phyloP scores from a whole-genome alignment of 2,888 invertebrate species.

The Conchocele bisecta region DNA sequence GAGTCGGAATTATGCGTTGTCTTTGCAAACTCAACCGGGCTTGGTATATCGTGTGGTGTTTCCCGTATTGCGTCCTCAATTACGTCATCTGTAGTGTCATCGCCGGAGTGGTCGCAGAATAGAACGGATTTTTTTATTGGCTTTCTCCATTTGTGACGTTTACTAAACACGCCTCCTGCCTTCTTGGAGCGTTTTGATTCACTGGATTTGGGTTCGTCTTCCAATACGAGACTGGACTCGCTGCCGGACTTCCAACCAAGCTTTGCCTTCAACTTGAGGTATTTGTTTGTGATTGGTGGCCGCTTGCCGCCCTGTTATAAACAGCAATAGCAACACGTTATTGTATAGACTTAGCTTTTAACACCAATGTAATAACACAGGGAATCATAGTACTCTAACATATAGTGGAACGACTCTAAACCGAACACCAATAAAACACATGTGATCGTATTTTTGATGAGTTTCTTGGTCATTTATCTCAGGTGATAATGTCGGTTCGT shows the following conservation, averaged over 20 bases:
- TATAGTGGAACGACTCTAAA: too few species aligned
- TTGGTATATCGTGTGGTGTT: not conserved
- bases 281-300: constrained; percentile 39
- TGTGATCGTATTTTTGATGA: too few species aligned
- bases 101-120: constrained; percentile 43
- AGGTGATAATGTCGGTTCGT: too few species aligned
- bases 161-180: constrained; percentile 49
- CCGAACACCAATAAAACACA: too few species aligned
- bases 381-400: too few species aligned
- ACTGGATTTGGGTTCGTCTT: constrained; percentile 58
- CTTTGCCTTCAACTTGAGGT: constrained; percentile 61
- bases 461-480: too few species aligned
- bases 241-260: constrained; percentile 48
- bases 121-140: constrained; percentile 34
- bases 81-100: too few species aligned
- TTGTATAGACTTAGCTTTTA: not conserved
- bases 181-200: constrained; percentile 65
- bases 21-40: too few species aligned
- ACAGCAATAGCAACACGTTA: not conserved
- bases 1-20: constrained; percentile 43
- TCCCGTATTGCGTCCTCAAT: constrained; percentile 28
- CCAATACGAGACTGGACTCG: constrained; percentile 51
- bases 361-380: too few species aligned
- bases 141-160: constrained; percentile 54
- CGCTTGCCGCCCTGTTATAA: constrained; percentile 52